Percentiles rank a stretch among this genome's conserved stretches.
phyloP scores from a whole-genome alignment of 2,113 vertebrate genomes.

The Gasterosteus aculeatus region DNA sequence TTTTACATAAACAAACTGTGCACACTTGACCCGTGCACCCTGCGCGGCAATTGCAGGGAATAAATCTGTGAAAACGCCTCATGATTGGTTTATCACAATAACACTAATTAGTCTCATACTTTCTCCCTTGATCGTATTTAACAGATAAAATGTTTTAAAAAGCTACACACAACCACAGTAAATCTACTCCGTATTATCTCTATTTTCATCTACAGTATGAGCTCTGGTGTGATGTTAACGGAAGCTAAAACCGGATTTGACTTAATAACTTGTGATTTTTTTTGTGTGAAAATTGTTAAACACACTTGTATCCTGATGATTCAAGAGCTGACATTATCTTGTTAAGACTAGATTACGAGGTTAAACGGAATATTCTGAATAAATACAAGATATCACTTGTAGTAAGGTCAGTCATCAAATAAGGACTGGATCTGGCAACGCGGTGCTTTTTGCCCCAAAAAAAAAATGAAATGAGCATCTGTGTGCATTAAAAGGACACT shows the following conservation, averaged over 20 bases:
- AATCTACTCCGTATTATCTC: no score
- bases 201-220: background rate
- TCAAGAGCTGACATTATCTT: background rate
- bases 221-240: background rate
- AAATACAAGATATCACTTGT: background rate
- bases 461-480: background rate
- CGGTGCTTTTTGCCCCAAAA: slow-evolving; percentile 1
- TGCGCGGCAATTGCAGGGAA: slow-evolving; percentile 28
- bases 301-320: background rate
- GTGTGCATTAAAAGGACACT: background rate
- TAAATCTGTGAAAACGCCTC: slow-evolving; percentile 36
- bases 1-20: slow-evolving; percentile 63
- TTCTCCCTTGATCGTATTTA: no score
- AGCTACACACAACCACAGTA: no score
- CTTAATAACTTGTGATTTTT: background rate
- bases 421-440: slow-evolving; percentile 20
- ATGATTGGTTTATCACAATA: slow-evolving; percentile 52
- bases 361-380: background rate
- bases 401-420: slow-evolving; percentile 12
- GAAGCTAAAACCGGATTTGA: no score
- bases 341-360: background rate
- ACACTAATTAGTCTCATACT: slow-evolving; percentile 53
- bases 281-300: background rate
- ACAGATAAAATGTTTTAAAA: no score
- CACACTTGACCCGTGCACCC: slow-evolving; percentile 40